phyloP scores from a whole-genome alignment of 2,797 vertebrate genomes.

The Bradypus variegatus region DNA sequence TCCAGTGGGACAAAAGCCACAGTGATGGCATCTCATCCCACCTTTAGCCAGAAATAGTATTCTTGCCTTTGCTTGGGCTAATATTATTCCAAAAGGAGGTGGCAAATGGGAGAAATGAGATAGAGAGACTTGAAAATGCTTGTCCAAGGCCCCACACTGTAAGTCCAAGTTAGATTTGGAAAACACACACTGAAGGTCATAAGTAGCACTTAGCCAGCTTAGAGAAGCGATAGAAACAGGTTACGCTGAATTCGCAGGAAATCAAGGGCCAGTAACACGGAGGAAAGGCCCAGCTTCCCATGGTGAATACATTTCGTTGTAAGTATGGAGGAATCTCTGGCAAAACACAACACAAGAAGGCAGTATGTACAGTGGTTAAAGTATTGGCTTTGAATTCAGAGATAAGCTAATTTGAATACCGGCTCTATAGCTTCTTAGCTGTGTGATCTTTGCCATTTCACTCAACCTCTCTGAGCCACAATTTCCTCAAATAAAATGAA shows the following conservation, averaged over 20 bases:
- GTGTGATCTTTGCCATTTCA: background rate
- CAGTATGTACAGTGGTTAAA: background rate
- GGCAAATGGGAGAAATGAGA: background rate
- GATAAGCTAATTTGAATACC: background rate
- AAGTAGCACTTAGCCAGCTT: background rate
- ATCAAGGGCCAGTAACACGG: background rate
- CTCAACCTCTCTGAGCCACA: background rate
- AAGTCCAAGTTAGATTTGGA: background rate
- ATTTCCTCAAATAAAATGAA: background rate
- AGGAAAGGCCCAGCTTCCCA: background rate
- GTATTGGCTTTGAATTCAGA: background rate
- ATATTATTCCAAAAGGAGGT: background rate
- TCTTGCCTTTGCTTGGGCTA: background rate
- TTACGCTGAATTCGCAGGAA: background rate
- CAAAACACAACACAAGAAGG: background rate
- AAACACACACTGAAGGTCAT: background rate
- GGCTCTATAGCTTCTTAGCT: background rate
- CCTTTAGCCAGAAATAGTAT: background rate
- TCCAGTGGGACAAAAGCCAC: background rate
- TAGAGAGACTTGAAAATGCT: background rate
- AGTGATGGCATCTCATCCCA: background rate
- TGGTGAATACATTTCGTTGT: background rate
- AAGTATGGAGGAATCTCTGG: background rate
- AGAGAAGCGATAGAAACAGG: background rate
- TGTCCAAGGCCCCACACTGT: background rate